Conservation (phyloP, 2,113 vertebrate genomes). For the Empidonax traillii region DNA sequence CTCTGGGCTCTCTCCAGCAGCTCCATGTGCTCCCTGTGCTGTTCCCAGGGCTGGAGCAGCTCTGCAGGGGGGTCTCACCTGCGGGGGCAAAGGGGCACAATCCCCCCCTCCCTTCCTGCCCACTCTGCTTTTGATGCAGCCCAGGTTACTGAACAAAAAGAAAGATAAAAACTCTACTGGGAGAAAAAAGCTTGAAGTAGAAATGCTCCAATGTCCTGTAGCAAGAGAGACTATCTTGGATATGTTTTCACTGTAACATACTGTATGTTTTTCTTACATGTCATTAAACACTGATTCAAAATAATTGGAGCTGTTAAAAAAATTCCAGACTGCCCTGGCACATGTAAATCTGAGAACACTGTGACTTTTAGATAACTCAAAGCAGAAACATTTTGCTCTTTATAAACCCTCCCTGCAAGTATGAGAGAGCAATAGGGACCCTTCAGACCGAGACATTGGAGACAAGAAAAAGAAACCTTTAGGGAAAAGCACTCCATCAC, state of each 20-base stretch:
- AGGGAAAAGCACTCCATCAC: not conserved
- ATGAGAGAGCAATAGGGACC: not conserved
- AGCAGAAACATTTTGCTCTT: not conserved
- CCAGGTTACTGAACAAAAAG: not conserved
- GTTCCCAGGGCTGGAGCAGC: not conserved
- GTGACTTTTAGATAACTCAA: not conserved
- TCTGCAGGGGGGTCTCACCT: not conserved
- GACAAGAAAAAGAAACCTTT: not conserved
- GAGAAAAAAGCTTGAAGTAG: not conserved
- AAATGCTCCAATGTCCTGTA: not conserved
- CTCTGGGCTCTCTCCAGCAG: not conserved
- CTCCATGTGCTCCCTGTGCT: not conserved
- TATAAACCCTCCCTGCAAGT: not conserved
- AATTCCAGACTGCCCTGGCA: not conserved
- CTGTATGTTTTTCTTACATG: not conserved
- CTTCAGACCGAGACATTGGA: not conserved
- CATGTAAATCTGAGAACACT: not conserved
- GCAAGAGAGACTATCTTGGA: not conserved
- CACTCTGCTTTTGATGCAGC: not conserved
- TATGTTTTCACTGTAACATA: not conserved
- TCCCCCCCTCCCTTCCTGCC: not conserved
- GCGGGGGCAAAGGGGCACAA: fast-evolving
- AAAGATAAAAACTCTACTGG: not conserved
- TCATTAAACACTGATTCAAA: not conserved
- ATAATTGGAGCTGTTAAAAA: not conserved